Percentiles rank a stretch among this genome's conserved stretches.
phyloP scores from a whole-genome alignment of 2,797 vertebrate genomes.

The Prunella strophiata region DNA sequence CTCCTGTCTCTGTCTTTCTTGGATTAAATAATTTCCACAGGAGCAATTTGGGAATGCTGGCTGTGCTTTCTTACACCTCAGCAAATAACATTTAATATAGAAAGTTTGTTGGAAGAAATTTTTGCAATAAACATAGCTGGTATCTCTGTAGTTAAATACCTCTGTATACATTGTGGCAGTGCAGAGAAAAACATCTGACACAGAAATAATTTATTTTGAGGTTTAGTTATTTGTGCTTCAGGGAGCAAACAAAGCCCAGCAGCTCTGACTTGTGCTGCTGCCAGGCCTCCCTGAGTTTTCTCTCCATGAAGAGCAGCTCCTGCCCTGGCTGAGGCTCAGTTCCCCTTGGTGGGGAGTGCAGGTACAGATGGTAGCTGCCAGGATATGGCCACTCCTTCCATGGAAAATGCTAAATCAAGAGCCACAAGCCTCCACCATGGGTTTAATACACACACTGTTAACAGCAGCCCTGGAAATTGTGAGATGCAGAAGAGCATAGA shows the following conservation, averaged over 20 bases:
- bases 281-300: neutral
- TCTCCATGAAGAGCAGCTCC: neutral
- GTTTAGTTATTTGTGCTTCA: neutral
- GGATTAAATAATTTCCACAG: neutral
- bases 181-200: neutral
- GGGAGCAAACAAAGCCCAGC: neutral
- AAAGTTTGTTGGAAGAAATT: neutral
- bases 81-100: neutral
- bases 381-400: neutral
- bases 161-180: neutral
- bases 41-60: neutral
- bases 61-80: neutral
- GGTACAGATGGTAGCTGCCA: neutral
- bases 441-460: neutral
- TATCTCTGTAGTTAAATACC: neutral
- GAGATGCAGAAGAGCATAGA: neutral
- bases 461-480: neutral
- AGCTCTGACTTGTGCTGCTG: neutral
- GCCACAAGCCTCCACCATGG: fast-evolving
- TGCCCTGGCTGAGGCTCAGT: neutral
- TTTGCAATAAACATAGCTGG: neutral
- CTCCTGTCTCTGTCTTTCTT: neutral
- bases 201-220: neutral
- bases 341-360: fast-evolving
- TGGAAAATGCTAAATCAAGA: neutral